phyloP scores from a whole-genome alignment of 64 coral and sea anemone genomes.

The Pocillopora damicornis region DNA sequence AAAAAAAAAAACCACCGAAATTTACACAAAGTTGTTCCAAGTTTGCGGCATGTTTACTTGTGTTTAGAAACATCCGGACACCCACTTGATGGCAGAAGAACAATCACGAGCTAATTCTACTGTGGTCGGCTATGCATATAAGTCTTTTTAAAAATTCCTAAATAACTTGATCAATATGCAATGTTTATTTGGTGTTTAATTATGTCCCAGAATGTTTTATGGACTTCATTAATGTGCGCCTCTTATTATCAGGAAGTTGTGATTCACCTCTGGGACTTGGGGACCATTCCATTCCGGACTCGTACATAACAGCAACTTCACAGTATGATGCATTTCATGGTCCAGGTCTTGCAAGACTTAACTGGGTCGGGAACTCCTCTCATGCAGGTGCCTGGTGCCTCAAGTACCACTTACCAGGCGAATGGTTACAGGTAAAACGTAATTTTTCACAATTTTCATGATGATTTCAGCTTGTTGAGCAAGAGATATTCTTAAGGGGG shows the following conservation, averaged over 20 bases:
- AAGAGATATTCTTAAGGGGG: too few relatives aligned
- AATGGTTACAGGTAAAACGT: slow-evolving; percentile 7
- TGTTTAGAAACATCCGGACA: too few relatives aligned
- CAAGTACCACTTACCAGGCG: neutral
- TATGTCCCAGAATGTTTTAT: neutral
- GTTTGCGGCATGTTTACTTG: too few relatives aligned
- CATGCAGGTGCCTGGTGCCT: neutral
- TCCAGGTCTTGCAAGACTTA: neutral
- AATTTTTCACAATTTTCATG: neutral
- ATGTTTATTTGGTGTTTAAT: too few relatives aligned
- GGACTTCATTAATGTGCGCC: neutral
- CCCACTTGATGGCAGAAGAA: too few relatives aligned
- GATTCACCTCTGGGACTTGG: neutral
- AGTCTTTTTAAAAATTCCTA: neutral
- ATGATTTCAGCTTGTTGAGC: too few relatives aligned
- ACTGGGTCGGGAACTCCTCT: neutral
- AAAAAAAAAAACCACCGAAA: too few relatives aligned
- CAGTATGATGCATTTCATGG: neutral
- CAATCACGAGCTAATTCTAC: neutral
- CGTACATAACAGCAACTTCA: neutral
- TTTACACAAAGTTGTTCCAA: too few relatives aligned
- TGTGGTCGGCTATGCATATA: neutral
- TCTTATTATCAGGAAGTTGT: neutral
- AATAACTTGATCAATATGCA: neutral
- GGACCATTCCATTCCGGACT: neutral